Conservation (phyloP, 1,140 invertebrate genomes). For the Drosophila bipectinata region DNA sequence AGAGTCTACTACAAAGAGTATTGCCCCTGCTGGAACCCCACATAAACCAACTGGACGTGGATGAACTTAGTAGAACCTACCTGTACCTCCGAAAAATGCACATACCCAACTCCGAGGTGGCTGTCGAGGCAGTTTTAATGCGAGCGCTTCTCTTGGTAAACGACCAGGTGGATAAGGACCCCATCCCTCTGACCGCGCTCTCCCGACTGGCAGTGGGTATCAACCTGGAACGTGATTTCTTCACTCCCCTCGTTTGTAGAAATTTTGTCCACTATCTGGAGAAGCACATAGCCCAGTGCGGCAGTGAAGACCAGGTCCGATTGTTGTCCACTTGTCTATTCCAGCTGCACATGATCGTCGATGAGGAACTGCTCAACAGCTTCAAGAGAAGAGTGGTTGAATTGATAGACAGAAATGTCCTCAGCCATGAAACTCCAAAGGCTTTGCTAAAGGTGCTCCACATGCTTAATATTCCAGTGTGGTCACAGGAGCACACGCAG, state of each 20-base stretch:
- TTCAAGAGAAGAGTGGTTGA: slow-evolving; percentile 54
- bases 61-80: slow-evolving; percentile 66
- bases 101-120: slow-evolving; percentile 42
- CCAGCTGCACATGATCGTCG: slow-evolving; percentile 63
- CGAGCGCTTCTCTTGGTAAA: slow-evolving; percentile 40
- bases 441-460: slow-evolving; percentile 70
- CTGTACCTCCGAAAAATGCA: slow-evolving; percentile 71
- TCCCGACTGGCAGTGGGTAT: slow-evolving; percentile 74
- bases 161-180: slow-evolving; percentile 1
- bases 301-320: slow-evolving; percentile 57
- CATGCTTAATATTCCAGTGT: slow-evolving; percentile 67
- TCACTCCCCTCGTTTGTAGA: slow-evolving; percentile 61
- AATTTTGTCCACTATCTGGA: slow-evolving; percentile 65
- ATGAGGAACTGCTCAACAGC: slow-evolving; percentile 38
- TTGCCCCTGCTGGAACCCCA: slow-evolving; percentile 28
- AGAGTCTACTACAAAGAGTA: slow-evolving; percentile 22
- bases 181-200: slow-evolving; percentile 56
- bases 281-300: slow-evolving; percentile 48
- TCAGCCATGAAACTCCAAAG: slow-evolving; percentile 48
- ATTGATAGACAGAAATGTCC: slow-evolving; percentile 35
- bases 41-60: slow-evolving; percentile 39
- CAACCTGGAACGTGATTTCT: slow-evolving; percentile 67
- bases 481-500: slow-evolving; percentile 62
- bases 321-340: slow-evolving; percentile 73
- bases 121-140: slow-evolving; percentile 49